These are phyloP conservation scores for Drosophila sordidula DNA, from an alignment of 2,888 invertebrate species.

Conservation along the genomic window DNA sequence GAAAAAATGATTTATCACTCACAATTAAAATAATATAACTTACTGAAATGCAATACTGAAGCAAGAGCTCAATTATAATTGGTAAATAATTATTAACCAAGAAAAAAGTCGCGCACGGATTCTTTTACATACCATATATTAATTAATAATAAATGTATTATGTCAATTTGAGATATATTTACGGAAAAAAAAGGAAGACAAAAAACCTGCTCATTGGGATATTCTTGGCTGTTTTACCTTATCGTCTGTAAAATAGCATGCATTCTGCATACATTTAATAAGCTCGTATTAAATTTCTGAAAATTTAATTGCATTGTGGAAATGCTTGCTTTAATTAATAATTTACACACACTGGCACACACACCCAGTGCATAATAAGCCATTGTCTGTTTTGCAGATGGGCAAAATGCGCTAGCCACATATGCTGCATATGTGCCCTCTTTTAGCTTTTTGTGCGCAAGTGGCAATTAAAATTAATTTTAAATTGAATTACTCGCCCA, in stretches of 20 bases:
- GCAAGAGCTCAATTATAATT: no score
- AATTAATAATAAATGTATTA: neutral
- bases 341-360: conserved; percentile 25
- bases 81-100: no score
- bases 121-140: no score
- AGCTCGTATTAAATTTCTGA: conserved; percentile 7
- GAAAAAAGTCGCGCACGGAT: neutral
- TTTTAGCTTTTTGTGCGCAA: conserved; percentile 33
- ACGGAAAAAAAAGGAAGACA: no score
- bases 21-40: no score
- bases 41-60: no score
- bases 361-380: conserved; percentile 37
- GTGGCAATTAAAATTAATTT: conserved; percentile 79
- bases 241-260: no score
- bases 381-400: conserved; percentile 41
- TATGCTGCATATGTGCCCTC: conserved; percentile 9
- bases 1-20: no score
- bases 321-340: conserved; percentile 46
- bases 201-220: no score
- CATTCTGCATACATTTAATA: neutral
- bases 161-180: no score
- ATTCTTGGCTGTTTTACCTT: no score
- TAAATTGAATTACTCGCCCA: conserved; percentile 65
- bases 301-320: conserved; percentile 6
- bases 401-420: conserved; percentile 16